Percentiles rank a stretch among this genome's conserved stretches.
phyloP scores from a whole-genome alignment of 2,113 vertebrate species.

The Mesoclemmys tuberculata region DNA sequence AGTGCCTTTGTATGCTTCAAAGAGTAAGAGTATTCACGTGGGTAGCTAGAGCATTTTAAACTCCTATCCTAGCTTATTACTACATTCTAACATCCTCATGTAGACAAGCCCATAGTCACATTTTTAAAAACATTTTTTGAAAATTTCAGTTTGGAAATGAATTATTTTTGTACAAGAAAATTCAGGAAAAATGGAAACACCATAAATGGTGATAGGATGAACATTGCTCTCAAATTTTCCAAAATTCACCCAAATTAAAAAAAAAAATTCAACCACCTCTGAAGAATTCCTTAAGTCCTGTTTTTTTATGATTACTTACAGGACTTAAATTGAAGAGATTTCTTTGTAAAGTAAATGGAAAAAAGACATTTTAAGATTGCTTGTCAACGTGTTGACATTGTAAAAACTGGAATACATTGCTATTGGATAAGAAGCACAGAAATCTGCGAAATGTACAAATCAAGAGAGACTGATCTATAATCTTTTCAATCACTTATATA shows the following conservation, averaged over 20 bases:
- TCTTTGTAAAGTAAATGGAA: not conserved
- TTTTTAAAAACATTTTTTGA: not conserved
- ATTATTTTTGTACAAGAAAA: not conserved
- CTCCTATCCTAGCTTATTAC: not conserved
- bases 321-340: not conserved
- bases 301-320: not conserved
- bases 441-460: not conserved
- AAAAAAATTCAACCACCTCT: not conserved
- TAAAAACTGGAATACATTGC: not conserved
- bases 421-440: accelerated
- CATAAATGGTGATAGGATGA: not conserved
- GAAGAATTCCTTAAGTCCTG: not conserved
- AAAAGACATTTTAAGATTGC: not conserved
- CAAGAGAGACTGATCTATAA: accelerated
- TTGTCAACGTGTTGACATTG: not conserved
- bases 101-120: not conserved
- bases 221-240: not conserved
- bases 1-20: not conserved
- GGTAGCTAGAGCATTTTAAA: not conserved
- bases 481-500: not conserved
- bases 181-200: not conserved
- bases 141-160: not conserved
- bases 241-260: not conserved
- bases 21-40: not conserved
- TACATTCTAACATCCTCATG: not conserved